Percentiles rank a stretch among this genome's conserved stretches.
These are phyloP conservation scores for Prosopocoilus inquinatus DNA, from an alignment of 2,888 invertebrate genomes.

Conservation along the genomic window DNA sequence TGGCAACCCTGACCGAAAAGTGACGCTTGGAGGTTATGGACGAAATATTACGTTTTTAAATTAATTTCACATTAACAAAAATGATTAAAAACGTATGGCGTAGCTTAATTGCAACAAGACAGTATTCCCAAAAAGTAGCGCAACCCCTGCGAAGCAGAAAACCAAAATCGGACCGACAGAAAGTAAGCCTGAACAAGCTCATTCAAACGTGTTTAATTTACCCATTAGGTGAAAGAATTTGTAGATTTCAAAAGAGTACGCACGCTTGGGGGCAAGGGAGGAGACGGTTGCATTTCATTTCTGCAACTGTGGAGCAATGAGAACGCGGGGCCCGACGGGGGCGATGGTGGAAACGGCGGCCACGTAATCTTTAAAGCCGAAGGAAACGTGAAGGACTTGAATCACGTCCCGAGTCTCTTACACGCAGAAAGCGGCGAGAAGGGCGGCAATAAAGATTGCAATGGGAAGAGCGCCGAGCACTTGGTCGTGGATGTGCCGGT, in stretches of 20 bases:
- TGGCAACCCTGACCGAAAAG: too few relatives aligned
- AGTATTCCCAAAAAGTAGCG: conserved; percentile 32
- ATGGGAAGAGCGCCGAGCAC: conserved; percentile 79
- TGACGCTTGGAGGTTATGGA: too few relatives aligned
- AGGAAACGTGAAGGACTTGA: conserved; percentile 66
- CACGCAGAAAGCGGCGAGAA: conserved; percentile 69
- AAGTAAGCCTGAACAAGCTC: conserved; percentile 39
- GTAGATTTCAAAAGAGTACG: conserved; percentile 69
- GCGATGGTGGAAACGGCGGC: conserved; percentile 95
- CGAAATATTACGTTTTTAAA: too few relatives aligned
- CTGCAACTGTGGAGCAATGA: conserved; percentile 79
- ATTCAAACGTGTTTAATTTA: conserved; percentile 4
- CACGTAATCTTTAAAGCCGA: conserved; percentile 85
- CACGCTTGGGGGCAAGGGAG: conserved; percentile 83
- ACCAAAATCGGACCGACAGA: conserved; percentile 48
- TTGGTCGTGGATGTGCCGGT: conserved; percentile 73
- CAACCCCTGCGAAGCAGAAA: conserved; percentile 52
- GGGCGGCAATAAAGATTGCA: conserved; percentile 73
- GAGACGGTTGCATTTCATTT: conserved; percentile 90
- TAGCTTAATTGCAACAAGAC: background rate
- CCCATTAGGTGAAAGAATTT: conserved; percentile 53
- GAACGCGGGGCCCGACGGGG: conserved; percentile 91
- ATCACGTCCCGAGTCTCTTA: conserved; percentile 60
- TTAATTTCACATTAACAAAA: background rate
- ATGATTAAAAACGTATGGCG: background rate